Percentiles rank a stretch among this genome's conserved stretches.
Conservation (phyloP, 2,888 invertebrate genomes). For the Dicyrtomina minuta region DNA sequence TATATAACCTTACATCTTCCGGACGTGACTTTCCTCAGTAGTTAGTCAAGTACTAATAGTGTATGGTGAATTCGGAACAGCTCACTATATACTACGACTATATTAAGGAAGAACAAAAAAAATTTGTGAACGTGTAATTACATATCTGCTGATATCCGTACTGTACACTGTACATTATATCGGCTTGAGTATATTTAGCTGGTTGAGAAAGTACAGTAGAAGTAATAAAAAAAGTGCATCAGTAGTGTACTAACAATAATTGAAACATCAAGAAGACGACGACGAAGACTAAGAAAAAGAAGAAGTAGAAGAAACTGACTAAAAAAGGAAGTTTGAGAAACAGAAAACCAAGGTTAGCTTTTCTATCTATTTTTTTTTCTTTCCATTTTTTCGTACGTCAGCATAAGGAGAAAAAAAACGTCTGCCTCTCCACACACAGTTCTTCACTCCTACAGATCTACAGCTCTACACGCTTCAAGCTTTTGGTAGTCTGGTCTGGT, state of each 20-base stretch:
- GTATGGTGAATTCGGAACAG: background rate
- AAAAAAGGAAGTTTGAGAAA: background rate
- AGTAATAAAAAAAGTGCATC: background rate
- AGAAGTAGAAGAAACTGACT: background rate
- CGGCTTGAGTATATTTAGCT: background rate
- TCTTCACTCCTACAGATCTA: too few relatives aligned
- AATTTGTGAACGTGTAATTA: background rate
- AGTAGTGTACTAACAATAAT: too few relatives aligned
- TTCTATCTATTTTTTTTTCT: conserved; percentile 10
- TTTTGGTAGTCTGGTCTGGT: background rate
- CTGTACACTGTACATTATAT: background rate
- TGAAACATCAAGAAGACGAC: background rate
- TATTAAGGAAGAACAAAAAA: too few relatives aligned
- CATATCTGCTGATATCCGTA: background rate
- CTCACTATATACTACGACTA: background rate
- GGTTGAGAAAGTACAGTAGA: background rate
- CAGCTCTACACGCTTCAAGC: background rate
- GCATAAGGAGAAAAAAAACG: background rate
- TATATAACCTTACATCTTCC: too few relatives aligned
- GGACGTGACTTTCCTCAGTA: too few relatives aligned
- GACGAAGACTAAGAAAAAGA: background rate
- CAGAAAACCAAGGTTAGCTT: conserved; percentile 26
- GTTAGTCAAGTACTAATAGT: too few relatives aligned
- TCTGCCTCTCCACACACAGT: too few relatives aligned
- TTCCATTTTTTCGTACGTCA: background rate